Percentiles rank a stretch among this genome's conserved stretches.
phyloP scores from a whole-genome alignment of 2,113 vertebrate genomes.

The Oryzias curvinotus region DNA sequence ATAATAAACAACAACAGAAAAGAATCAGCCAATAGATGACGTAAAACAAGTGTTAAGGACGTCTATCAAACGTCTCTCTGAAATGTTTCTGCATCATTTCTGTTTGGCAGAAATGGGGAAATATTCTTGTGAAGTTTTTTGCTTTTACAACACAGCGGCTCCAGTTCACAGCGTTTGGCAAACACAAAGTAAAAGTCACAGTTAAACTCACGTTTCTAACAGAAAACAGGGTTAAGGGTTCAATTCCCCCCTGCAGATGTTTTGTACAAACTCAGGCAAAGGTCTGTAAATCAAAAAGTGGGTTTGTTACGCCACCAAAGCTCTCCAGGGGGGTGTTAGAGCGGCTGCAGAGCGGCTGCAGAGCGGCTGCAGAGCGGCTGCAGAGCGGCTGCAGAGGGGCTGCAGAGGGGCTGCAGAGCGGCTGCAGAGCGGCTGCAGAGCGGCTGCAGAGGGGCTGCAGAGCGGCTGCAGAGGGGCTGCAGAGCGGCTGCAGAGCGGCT shows the following conservation, averaged over 20 bases:
- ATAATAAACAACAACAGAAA: no score
- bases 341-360: conserved; percentile 19
- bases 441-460: conserved; percentile 29
- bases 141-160: no score
- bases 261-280: conserved; percentile 26
- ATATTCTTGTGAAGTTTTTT: no score
- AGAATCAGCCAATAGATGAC: no score
- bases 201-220: background rate
- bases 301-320: conserved; percentile 14
- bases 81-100: no score
- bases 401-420: conserved; percentile 34
- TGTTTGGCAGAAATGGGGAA: no score
- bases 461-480: conserved; percentile 33
- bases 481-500: conserved; percentile 4
- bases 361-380: conserved; percentile 31
- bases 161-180: no score
- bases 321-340: conserved; percentile 1
- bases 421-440: conserved; percentile 36
- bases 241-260: conserved; percentile 10
- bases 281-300: conserved; percentile 18
- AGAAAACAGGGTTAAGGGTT: no score
- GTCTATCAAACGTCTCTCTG: no score
- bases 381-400: conserved; percentile 30
- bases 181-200: conserved; percentile 26
- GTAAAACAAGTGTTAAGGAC: no score